A percentile compares a stretch with the other conserved stretches of the same genome.
phyloP scores from a whole-genome alignment of 2,113 vertebrate genomes.

The Puntigrus tetrazona region DNA sequence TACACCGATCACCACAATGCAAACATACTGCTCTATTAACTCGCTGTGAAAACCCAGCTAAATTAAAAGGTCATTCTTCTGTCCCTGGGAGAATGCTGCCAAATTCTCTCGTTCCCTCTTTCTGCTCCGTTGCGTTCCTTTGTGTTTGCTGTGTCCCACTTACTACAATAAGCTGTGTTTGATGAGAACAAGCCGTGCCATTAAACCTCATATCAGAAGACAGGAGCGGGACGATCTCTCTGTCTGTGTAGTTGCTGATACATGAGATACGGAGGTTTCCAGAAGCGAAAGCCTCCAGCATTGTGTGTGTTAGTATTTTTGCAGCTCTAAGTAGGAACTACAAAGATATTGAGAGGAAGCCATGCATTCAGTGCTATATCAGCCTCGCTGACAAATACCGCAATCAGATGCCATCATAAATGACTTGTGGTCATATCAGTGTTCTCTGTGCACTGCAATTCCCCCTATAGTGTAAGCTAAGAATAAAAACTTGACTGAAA shows the following conservation, averaged over 20 bases:
- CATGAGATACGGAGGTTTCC: not conserved
- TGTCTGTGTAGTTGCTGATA: not conserved
- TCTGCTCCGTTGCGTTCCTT: not conserved
- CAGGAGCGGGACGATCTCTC: not conserved
- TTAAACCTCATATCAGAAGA: not conserved
- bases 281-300: not conserved
- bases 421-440: not conserved
- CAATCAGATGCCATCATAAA: not conserved
- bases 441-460: not conserved
- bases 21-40: slow-evolving; percentile 21
- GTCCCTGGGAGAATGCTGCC: not conserved
- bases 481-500: not conserved
- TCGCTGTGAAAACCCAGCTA: not conserved
- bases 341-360: not conserved
- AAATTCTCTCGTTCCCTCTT: not conserved
- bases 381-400: not conserved
- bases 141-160: slow-evolving; percentile 4
- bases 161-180: slow-evolving; percentile 2
- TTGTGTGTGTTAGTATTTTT: not conserved
- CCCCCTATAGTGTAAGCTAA: not conserved
- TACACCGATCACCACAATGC: not conserved
- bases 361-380: not conserved
- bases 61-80: not conserved
- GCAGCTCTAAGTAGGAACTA: not conserved
- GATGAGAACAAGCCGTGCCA: not conserved